Evolutionary conservation across 2,888 invertebrate species (phyloP), one percentile per base, ranked within the genome.

Genomic region (Geophilus truncorum): DNA sequence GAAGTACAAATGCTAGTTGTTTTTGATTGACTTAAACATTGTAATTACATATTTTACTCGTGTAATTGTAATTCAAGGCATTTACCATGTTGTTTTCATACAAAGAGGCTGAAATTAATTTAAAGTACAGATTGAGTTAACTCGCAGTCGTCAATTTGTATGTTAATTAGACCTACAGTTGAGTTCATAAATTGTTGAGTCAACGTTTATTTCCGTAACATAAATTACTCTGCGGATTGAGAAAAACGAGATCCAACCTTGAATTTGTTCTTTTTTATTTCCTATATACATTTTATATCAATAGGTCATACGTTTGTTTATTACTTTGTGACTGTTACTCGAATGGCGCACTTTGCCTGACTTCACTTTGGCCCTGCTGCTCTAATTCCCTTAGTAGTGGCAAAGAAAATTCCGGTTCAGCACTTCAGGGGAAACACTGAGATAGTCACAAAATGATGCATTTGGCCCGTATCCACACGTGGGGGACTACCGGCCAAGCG

Each of bases 361-460:
- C 28, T 62, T 28, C 23, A 62, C 62, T 62, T 7, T 32, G 32
- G 77, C 77, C 77, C 77, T 32, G 77, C 32, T 77, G 77, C 77
- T 77, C 77, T 77, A 77, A 34, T 77, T 77, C 77, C 30, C 15
- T 77, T 36, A 32, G 77, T 32, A 36, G 10, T 32, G 28, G 30
- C 32, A 21, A 77, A 18, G 30, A 28, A 76, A 30, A 77, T 77
- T 77, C 77, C 77, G 77, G 77, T 77, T 77, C 77, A 77, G 77
- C 62, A 62, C 62, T 23, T 62, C 23, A 62, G 25, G 25, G 25
- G 28, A 62, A 62, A 25, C 28, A 12, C 3, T 25, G 12, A 45
- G 28, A 62, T 25, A 62, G 62, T 15, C 62, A 25, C 9, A 62
- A 62, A 45, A 18, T 15, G 45, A 15, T 28, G 62, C 9, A 62